These are phyloP conservation scores for Ceyx melanurus DNA, from an alignment of 2,113 vertebrate genomes.

Conservation along the genomic window DNA sequence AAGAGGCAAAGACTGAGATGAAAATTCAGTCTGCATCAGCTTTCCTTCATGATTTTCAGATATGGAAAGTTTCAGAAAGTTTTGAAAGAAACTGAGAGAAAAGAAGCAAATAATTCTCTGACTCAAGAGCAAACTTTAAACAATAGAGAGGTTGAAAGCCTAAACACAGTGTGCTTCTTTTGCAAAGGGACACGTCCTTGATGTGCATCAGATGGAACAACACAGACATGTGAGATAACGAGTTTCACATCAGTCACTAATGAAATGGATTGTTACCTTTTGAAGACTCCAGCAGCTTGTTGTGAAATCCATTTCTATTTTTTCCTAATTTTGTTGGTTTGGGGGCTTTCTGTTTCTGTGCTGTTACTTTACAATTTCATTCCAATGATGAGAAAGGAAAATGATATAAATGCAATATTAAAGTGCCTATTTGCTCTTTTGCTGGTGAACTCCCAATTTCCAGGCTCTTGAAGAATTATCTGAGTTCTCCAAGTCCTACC, in stretches of 20 bases:
- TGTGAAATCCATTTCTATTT: background rate
- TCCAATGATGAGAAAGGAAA: background rate
- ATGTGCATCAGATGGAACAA: background rate
- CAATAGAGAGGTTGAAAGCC: background rate
- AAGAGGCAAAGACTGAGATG: background rate
- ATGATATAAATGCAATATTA: background rate
- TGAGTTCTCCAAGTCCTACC: background rate
- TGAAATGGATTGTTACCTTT: background rate
- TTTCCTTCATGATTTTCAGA: background rate
- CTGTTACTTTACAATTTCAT: background rate
- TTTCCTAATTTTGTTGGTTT: background rate
- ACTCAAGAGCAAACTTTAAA: background rate
- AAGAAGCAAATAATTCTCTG: background rate
- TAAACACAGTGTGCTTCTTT: background rate
- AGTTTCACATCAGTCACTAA: background rate
- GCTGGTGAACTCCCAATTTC: background rate
- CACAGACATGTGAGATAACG: accelerated
- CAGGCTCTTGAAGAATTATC: background rate
- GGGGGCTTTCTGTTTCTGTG: accelerated
- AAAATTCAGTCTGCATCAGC: background rate
- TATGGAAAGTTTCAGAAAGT: background rate
- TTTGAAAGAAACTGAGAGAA: background rate
- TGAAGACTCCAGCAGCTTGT: background rate
- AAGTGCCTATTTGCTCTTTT: background rate
- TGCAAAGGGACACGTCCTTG: background rate